phyloP scores from a whole-genome alignment of 2,888 invertebrate species.

The Hedya salicella region DNA sequence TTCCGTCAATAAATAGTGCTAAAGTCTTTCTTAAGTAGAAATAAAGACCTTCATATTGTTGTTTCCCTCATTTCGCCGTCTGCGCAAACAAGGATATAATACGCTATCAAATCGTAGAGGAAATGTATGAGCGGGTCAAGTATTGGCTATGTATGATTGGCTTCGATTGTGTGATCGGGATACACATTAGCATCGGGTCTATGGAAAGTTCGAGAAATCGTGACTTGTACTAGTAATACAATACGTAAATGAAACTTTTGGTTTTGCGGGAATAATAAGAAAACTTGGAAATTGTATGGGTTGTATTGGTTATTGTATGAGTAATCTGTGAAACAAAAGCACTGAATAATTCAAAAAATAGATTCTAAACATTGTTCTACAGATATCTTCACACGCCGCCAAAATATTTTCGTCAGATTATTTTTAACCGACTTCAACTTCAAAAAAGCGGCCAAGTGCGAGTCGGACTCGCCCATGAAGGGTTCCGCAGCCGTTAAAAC shows the following conservation, averaged over 20 bases:
- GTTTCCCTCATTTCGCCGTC: background rate
- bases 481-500: too few relatives aligned
- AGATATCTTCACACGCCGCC: too few relatives aligned
- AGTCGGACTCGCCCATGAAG: too few relatives aligned
- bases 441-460: too few relatives aligned
- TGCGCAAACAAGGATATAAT: background rate
- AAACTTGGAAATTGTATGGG: background rate
- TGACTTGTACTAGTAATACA: conserved; percentile 5
- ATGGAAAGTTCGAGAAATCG: conserved; percentile 27
- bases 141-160: conserved; percentile 48
- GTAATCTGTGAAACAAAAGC: background rate
- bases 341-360: too few relatives aligned
- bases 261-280: background rate
- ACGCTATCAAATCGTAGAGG: conserved; percentile 13
- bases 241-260: background rate
- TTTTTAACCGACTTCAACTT: too few relatives aligned
- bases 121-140: conserved; percentile 52
- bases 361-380: too few relatives aligned
- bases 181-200: conserved; percentile 46
- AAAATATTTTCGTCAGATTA: too few relatives aligned
- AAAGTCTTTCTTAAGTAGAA: background rate
- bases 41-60: background rate
- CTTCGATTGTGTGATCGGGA: conserved; percentile 52
- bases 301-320: background rate
- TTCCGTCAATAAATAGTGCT: background rate